phyloP scores from a whole-genome alignment of 1,140 invertebrate genomes.

The Drosophila elegans region DNA sequence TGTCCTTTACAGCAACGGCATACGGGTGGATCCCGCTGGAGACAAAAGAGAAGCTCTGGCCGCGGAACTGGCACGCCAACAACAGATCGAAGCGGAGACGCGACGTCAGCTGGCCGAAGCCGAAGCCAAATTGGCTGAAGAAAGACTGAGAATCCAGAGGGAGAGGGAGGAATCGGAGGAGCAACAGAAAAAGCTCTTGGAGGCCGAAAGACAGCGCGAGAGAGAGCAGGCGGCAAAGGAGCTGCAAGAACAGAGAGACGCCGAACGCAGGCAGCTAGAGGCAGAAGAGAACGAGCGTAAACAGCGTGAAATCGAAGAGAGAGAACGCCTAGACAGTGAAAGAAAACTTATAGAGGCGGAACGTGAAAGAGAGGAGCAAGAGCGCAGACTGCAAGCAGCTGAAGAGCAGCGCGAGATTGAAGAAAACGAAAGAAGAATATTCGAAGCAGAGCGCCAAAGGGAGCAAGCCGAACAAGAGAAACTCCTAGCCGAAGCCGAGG shows the following conservation, averaged over 20 bases:
- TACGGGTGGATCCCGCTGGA: slow-evolving; percentile 64
- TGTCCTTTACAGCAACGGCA: slow-evolving; percentile 71
- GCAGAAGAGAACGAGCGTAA: slow-evolving; percentile 15
- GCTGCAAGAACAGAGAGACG: slow-evolving; percentile 5
- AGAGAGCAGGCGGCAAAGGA: slow-evolving; percentile 17
- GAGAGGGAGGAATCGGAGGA: slow-evolving; percentile 35
- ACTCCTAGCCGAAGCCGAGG: slow-evolving; percentile 31
- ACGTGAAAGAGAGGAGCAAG: slow-evolving; percentile 33
- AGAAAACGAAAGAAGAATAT: slow-evolving; percentile 37
- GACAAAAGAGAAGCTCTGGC: slow-evolving; percentile 58
- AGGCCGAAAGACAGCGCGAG: slow-evolving; percentile 34
- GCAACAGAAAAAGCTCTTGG: slow-evolving; percentile 20
- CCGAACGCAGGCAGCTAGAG: slow-evolving; percentile 19
- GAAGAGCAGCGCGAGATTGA: slow-evolving; percentile 35
- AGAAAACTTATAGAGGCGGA: slow-evolving; percentile 40
- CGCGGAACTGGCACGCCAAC: slow-evolving; percentile 64
- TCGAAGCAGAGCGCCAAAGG: slow-evolving; percentile 16
- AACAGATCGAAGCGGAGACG: slow-evolving; percentile 70
- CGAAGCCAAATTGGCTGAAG: slow-evolving; percentile 49
- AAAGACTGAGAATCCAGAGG: slow-evolving; percentile 17
- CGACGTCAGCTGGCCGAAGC: slow-evolving; percentile 68
- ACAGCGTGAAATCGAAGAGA: slow-evolving; percentile 13
- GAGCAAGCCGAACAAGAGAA: slow-evolving; percentile 21
- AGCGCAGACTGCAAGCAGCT: slow-evolving; percentile 30
- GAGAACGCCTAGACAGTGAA: slow-evolving; percentile 29